Conservation (phyloP, 2,888 invertebrate genomes). For the Eristalis intricaria region DNA sequence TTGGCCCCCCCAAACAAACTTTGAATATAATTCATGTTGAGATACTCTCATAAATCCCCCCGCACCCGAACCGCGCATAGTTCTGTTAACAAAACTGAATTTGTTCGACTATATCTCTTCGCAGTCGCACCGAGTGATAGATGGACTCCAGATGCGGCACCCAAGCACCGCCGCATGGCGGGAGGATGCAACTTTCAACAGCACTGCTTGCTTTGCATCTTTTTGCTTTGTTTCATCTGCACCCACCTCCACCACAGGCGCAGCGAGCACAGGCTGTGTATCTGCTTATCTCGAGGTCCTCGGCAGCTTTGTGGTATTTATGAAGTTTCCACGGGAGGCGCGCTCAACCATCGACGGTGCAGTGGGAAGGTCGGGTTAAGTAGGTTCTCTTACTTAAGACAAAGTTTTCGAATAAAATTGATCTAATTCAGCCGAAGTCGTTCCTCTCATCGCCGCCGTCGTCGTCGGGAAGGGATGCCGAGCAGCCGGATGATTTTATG, state of each 20-base stretch:
- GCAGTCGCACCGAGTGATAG: conserved; percentile 51
- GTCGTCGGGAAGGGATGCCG: neutral
- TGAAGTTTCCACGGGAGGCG: conserved; percentile 46
- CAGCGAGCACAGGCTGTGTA: conserved; percentile 1
- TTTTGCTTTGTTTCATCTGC: conserved; percentile 4
- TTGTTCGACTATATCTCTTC: conserved; percentile 62
- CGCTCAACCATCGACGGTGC: conserved; percentile 18
- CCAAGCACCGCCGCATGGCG: conserved; percentile 14
- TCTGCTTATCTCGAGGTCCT: conserved; percentile 35
- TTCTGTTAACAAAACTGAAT: conserved; percentile 71
- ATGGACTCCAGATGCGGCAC: conserved; percentile 65
- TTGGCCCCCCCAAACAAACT: conserved; percentile 53
- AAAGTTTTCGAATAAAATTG: conserved; percentile 70
- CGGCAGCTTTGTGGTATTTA: conserved; percentile 60
- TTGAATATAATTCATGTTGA: conserved; percentile 70
- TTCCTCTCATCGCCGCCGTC: neutral
- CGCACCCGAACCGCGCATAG: conserved; percentile 51
- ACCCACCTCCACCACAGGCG: neutral
- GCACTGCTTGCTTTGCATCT: conserved; percentile 1
- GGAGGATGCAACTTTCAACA: conserved; percentile 64
- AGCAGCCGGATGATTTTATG: conserved; percentile 33
- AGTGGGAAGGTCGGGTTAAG: conserved; percentile 47
- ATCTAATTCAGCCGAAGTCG: conserved; percentile 43
- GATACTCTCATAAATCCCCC: conserved; percentile 65
- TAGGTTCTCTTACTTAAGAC: conserved; percentile 65